Base-by-base conservation (phyloP, 2,888 invertebrate genomes). In the Ecliptopera silaceata region DNA sequence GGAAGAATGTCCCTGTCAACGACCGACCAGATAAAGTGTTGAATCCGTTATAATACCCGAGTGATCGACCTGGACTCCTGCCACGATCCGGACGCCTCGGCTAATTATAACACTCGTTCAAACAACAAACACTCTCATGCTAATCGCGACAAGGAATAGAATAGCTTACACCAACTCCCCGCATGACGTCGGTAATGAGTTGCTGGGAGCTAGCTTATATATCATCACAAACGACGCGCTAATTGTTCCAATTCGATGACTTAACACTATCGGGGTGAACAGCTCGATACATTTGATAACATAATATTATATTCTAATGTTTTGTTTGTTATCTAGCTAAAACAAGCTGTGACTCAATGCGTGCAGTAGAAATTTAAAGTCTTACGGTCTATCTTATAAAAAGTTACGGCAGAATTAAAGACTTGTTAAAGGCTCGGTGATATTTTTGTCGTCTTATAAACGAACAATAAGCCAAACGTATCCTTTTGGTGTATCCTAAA, bases 51-150 rank as follows among this genome's bases (percentile, higher is more conserved):
- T 68, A 74, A 69, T 75, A 85, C 80, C 86, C 87, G 86, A 88
- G 82, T 88, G 89, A 87, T 88, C 88, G 86, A 87, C 81, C 87
- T 88, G 88, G 88, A 85, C 86, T 84, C 75, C 78, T 86, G 89
- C 88, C 88, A 87, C 80, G 75, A 77, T 79, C 81, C 78, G 77
- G 78, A 77, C 84, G 80, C 80, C 78, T 22, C 65, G 66, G 76
- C 83, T 89, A 87, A 88, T 88, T 86, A 87, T 87, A 86, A 75
- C 75, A 67, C 71, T 64, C 65, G 67, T 69, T 71, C 74, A 77
- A 68, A 82, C 74, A 74, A 86, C 77, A 82, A 76, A 76, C 77
- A 76, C 70, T 77, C 75, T 68, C 76, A 83, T 77, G 79, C 69
- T 80, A 78, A 85, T 80, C 70, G 68, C 56, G 63, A 53, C 73